Evolutionary conservation across 2,797 vertebrate genomes (phyloP).

Genomic region (Aldrovandia affinis): DNA sequence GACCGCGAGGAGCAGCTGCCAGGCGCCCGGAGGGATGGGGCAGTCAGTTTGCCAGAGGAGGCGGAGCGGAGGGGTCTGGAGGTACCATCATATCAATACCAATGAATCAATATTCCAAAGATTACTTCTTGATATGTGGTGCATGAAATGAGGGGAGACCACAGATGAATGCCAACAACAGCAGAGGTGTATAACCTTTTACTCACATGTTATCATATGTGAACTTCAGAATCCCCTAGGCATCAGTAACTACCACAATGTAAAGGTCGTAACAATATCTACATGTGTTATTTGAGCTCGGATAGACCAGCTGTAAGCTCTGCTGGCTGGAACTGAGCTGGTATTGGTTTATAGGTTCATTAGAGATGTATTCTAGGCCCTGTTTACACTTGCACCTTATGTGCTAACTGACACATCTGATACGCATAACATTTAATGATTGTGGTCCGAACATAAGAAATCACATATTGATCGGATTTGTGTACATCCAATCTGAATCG

Average conservation of each 20-base stretch:
- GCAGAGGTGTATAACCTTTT: background rate
- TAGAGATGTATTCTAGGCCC: too few species aligned
- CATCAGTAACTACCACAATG: background rate
- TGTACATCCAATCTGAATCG: too few species aligned
- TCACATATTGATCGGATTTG: too few species aligned
- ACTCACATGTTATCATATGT: background rate
- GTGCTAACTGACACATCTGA: too few species aligned
- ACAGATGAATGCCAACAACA: background rate
- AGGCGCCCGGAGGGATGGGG: too few species aligned
- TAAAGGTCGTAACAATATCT: background rate
- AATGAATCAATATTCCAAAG: background rate
- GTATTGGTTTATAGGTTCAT: background rate
- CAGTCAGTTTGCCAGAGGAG: too few species aligned
- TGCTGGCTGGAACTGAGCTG: background rate
- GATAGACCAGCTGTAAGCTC: background rate
- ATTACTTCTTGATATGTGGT: background rate
- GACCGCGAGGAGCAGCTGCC: too few species aligned
- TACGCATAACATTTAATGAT: too few species aligned
- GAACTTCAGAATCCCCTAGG: background rate
- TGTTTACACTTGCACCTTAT: too few species aligned
- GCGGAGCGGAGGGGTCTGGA: too few species aligned
- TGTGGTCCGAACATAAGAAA: too few species aligned
- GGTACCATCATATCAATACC: too few species aligned
- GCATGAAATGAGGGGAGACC: background rate
- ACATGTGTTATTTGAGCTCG: background rate